phyloP scores from a whole-genome alignment of 1,140 invertebrate genomes.

The Doryteuthis pealeii region DNA sequence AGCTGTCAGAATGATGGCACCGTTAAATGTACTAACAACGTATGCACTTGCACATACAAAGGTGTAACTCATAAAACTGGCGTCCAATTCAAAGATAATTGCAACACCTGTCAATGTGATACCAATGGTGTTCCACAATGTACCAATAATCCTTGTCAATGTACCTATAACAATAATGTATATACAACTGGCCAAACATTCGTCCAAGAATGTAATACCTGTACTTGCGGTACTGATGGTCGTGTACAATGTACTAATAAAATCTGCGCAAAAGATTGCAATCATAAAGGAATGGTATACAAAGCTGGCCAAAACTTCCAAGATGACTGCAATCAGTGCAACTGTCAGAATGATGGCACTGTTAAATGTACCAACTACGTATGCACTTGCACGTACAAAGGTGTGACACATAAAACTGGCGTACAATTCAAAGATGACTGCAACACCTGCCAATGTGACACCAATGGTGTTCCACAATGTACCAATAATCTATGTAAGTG shows the following conservation, averaged over 20 bases:
- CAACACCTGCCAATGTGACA: background rate
- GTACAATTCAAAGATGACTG: background rate
- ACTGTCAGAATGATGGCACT: background rate
- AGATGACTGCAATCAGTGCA: background rate
- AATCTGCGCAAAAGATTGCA: background rate
- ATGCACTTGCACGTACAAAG: background rate
- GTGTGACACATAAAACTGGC: background rate
- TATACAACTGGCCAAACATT: background rate
- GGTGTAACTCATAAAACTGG: background rate
- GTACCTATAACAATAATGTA: background rate
- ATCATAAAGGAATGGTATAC: background rate
- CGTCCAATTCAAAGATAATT: background rate
- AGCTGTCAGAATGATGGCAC: background rate
- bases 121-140: background rate
- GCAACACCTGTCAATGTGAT: slow-evolving; percentile 1
- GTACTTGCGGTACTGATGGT: background rate
- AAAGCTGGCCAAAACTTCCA: background rate
- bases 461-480: background rate
- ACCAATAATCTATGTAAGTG: background rate
- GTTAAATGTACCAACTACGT: background rate
- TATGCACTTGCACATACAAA: background rate
- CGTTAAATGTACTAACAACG: background rate
- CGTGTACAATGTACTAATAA: background rate
- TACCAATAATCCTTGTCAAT: background rate
- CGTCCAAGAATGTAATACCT: background rate